Percentiles rank a stretch among this genome's conserved stretches.
Evolutionary conservation across 2,113 vertebrate species (phyloP).

Genomic region (Engystomops pustulosus): DNA sequence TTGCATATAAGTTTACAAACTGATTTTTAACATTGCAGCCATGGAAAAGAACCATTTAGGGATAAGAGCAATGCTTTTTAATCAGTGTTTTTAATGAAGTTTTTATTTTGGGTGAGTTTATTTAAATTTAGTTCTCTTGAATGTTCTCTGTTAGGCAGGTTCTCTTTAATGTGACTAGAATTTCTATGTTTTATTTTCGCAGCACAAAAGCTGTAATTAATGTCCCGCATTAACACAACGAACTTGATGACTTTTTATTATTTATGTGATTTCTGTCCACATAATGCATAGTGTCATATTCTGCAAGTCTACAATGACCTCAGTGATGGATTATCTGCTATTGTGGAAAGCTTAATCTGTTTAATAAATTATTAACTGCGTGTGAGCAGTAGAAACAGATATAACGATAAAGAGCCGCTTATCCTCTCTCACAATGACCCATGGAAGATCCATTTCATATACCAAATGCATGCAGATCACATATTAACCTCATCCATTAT

Average conservation of each 20-base stretch:
- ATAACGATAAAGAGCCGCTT: background rate
- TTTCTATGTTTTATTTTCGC: background rate
- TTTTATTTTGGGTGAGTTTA: too few relatives aligned
- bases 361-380: constrained; percentile 30
- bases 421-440: background rate
- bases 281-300: constrained; percentile 27
- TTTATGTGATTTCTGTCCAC: constrained; percentile 28
- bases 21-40: too few relatives aligned
- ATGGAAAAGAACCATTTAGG: too few relatives aligned
- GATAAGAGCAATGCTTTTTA: too few relatives aligned
- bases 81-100: too few relatives aligned
- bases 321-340: constrained; percentile 7
- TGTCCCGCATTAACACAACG: background rate
- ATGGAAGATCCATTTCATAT: background rate
- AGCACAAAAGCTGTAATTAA: background rate
- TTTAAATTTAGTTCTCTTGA: too few relatives aligned
- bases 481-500: background rate
- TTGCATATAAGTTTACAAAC: too few relatives aligned
- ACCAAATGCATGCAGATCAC: background rate
- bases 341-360: constrained; percentile 4
- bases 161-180: background rate
- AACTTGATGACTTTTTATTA: background rate
- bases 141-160: too few relatives aligned
- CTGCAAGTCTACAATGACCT: constrained; percentile 34
- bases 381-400: background rate